These are phyloP conservation scores for Cynoglossus semilaevis DNA, from an alignment of 2,113 vertebrate species.

Conservation along the genomic window DNA sequence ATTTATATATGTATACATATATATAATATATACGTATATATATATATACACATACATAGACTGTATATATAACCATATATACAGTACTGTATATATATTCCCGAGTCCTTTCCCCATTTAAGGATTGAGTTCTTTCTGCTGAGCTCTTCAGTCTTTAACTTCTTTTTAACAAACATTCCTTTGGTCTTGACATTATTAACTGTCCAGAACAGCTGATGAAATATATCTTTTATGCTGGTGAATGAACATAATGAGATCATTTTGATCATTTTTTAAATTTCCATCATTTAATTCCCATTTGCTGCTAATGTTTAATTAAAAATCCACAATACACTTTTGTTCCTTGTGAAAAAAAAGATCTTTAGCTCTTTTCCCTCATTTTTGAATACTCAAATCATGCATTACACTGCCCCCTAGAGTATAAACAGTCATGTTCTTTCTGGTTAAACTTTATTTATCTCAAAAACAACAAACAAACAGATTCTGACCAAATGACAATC, in stretches of 20 bases:
- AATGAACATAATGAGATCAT: not conserved
- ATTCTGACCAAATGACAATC: constrained; percentile 49
- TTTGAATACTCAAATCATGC: not conserved
- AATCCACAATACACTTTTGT: not conserved
- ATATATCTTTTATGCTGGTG: not conserved
- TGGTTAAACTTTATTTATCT: constrained; percentile 55
- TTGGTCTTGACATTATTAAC: not conserved
- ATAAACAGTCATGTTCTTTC: constrained; percentile 14
- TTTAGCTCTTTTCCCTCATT: not conserved
- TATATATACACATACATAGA: too few relatives aligned
- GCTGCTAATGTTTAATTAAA: not conserved
- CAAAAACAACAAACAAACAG: constrained; percentile 21
- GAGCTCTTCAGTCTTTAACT: not conserved
- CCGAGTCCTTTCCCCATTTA: too few relatives aligned
- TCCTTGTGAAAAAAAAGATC: not conserved
- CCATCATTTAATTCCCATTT: not conserved
- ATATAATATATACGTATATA: too few relatives aligned
- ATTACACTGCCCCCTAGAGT: constrained; percentile 63
- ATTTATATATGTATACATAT: too few relatives aligned
- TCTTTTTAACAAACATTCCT: not conserved
- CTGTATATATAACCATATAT: not conserved
- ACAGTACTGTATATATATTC: too few relatives aligned
- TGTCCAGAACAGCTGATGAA: too few relatives aligned
- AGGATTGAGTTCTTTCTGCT: not conserved
- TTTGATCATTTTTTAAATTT: not conserved